Evolutionary conservation across 1,140 invertebrate genomes (phyloP).

Genomic region (Nephotettix cincticeps): DNA sequence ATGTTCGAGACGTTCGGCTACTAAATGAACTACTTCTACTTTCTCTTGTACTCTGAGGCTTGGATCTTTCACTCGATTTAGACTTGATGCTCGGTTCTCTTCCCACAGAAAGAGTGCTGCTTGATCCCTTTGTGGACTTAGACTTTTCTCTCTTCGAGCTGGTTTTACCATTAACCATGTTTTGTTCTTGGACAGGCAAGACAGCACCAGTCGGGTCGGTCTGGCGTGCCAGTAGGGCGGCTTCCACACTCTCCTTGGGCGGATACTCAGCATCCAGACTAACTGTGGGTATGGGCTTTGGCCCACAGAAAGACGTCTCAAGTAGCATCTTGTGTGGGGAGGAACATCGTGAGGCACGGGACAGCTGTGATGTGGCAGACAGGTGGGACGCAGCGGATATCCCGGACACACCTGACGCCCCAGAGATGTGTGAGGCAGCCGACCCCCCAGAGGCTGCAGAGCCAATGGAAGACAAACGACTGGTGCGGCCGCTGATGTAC

Average conservation of each 20-base stretch:
- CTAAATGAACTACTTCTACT: slow-evolving; percentile 1
- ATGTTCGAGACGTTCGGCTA: not conserved
- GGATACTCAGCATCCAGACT: slow-evolving; percentile 54
- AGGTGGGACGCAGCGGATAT: slow-evolving; percentile 52
- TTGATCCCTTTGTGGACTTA: not conserved
- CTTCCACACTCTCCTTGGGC: slow-evolving; percentile 59
- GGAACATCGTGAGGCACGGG: slow-evolving; percentile 65
- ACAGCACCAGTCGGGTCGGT: slow-evolving; percentile 57
- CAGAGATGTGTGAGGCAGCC: slow-evolving; percentile 37
- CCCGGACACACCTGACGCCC: slow-evolving; percentile 49
- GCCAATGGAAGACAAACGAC: slow-evolving; percentile 74
- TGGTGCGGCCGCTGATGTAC: slow-evolving; percentile 78
- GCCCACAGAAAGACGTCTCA: slow-evolving; percentile 86
- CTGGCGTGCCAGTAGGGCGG: slow-evolving; percentile 59
- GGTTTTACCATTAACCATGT: not conserved
- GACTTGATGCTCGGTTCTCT: not conserved
- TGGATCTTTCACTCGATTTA: not conserved
- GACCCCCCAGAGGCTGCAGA: slow-evolving; percentile 51
- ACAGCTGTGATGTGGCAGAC: slow-evolving; percentile 63
- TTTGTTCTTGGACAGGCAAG: slow-evolving; percentile 39
- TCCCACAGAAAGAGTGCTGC: not conserved
- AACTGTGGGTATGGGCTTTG: slow-evolving; percentile 57
- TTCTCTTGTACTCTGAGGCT: not conserved
- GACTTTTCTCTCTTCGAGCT: not conserved
- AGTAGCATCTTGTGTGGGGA: slow-evolving; percentile 85